These are phyloP conservation scores for Cavia porcellus DNA, from an alignment of 2,113 vertebrate genomes.

Conservation along the genomic window DNA sequence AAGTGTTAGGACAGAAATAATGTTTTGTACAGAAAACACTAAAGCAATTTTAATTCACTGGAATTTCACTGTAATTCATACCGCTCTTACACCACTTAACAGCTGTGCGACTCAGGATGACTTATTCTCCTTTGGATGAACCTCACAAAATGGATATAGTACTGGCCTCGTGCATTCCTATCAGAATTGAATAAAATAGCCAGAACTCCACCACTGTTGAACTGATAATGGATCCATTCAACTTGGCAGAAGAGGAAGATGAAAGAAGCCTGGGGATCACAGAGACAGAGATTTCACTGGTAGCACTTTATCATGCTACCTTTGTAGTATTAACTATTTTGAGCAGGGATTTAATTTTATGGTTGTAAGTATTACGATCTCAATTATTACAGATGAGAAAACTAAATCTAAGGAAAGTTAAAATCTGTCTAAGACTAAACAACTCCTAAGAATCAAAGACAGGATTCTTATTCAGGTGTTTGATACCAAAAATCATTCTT, in stretches of 20 bases:
- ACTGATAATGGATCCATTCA: background rate
- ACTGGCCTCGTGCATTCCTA: background rate
- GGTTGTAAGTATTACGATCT: background rate
- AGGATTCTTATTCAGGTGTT: background rate
- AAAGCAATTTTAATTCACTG: background rate
- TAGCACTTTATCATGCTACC: background rate
- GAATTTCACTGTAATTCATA: background rate
- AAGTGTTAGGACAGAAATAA: constrained; percentile 20
- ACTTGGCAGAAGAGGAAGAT: background rate
- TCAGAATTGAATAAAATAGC: background rate
- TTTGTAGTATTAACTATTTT: background rate
- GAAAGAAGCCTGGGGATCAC: background rate
- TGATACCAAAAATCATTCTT: background rate
- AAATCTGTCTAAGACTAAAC: background rate
- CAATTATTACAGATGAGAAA: background rate
- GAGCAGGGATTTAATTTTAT: background rate
- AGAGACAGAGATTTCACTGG: background rate
- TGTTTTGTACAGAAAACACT: constrained; percentile 23
- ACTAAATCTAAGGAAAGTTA: background rate
- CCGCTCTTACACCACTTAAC: background rate
- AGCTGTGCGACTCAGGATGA: background rate
- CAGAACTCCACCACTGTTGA: background rate
- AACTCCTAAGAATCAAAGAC: background rate
- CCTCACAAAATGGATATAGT: background rate
- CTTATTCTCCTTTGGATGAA: background rate